Percentiles rank a stretch among this genome's conserved stretches.
Evolutionary conservation across 2,797 vertebrate species (phyloP).

Genomic region (Cryptoprocta ferox): DNA sequence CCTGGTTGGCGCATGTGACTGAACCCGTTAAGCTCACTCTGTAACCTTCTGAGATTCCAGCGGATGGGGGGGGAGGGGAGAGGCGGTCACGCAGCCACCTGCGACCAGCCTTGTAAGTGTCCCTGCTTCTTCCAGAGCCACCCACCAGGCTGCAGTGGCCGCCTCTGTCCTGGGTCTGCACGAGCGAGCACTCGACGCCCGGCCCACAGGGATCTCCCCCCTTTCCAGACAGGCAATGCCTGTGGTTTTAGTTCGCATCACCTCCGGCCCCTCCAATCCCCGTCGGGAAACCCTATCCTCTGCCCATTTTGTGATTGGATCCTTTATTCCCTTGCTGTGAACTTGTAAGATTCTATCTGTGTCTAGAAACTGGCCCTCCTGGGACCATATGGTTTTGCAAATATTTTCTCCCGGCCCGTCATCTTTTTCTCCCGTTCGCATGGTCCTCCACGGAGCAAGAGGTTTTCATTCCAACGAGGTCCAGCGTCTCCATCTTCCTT

Average conservation of each 20-base stretch:
- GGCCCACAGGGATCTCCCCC: too few species aligned
- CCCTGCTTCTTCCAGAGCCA: too few species aligned
- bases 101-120: neutral
- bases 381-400: neutral
- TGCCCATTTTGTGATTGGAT: neutral
- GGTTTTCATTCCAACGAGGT: neutral
- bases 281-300: neutral
- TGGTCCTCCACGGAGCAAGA: neutral
- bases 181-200: fast-evolving
- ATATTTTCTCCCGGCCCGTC: neutral
- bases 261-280: neutral
- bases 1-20: neutral
- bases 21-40: neutral
- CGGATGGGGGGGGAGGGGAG: neutral
- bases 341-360: neutral
- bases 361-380: neutral
- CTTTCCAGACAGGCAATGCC: neutral
- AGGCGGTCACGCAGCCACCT: neutral
- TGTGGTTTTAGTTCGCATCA: neutral
- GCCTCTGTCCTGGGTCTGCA: neutral
- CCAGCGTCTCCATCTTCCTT: neutral
- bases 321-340: neutral
- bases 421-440: neutral
- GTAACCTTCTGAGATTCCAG: neutral
- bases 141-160: neutral